Base-by-base conservation (phyloP, 2,888 invertebrate species). In the Agonopterix subpropinquella region DNA sequence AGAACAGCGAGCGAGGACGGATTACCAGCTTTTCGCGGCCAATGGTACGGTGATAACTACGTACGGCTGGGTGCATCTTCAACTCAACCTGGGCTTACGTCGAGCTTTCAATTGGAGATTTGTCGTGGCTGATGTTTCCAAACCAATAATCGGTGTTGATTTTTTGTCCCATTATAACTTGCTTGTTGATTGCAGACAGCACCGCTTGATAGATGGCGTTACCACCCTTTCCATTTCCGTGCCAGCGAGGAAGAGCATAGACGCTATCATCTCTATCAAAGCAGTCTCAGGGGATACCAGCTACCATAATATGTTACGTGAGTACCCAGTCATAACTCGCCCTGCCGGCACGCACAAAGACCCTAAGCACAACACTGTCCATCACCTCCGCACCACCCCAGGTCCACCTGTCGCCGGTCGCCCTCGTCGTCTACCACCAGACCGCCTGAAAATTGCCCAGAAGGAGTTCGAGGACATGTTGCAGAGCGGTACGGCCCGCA, bases 51-150 rank as follows among this genome's bases (percentile, higher is more conserved):
- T 18, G n/a, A 46, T 46, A n/a, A 18, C 10, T 1, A 46, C 46
- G 1, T 46, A 46, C 18, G 46, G 46, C 9, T 41, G 11, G 1
- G 37, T 47, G 0, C 46, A 43, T 9, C 37, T 64, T 7, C 43
- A 36, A 7, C 44, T 52, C 2, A 54, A 53, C 28, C 15, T 15
- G 15, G 15, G 15, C 15, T 15, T 15, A n/a, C n/a, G n/a, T n/a
- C n/a, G n/a, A n/a, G n/a, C n/a, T n/a, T n/a, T n/a, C n/a, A n/a
- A n/a, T n/a, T 63, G 61, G 59, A 47, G 45, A 5, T 60, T 60
- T 37, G 42, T 60, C 0, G 44, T 61, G 1, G 61, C 59, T n/a
- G 59, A 58, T 11, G 59, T 60, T 15, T 15, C 15, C 15, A 15
- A 15, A 2, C 15, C 15, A 15, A 15, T 15, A 15, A 15, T 15